Evolutionary conservation across 2,113 vertebrate species (phyloP), one percentile per base, ranked within the genome.

Genomic region (Ophiodon elongatus): DNA sequence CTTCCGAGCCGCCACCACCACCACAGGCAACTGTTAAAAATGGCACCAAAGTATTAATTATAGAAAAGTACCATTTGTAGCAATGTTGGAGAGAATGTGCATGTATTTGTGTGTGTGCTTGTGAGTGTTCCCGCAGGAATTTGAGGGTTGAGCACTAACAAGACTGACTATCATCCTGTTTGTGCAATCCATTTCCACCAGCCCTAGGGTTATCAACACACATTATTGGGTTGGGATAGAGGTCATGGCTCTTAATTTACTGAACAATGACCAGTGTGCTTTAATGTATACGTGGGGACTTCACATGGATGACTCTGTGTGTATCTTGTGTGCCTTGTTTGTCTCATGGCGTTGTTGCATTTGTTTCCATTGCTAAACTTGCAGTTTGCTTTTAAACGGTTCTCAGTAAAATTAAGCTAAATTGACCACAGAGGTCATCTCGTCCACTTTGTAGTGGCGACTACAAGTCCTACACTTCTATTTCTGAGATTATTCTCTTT

Each of bases 1-100:
- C 73, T 85, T 89, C 60, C 9, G 69, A 74, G 33, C 82, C 69
- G 25, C 73, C 80, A 76, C 89, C 85, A 80, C 67, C 82, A 73
- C 90, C 85, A 83, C 69, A 59, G 92, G 86, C 89, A 62, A 77
- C 74, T 83, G 67, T 80, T 84, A 73, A 78, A 90, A 90, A 50
- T 87, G 82, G 82, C 79, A 87, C 80, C 79, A 83, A 83, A 79
- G 84, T 84, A 87, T 91, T 79, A 80, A 92, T 88, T 93, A 84
- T 81, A 73, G 60, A 82, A 79, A 82, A 82, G 67, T 37, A 29
- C 57, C 27, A 39, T 85, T 84, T 62, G 65, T 57, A 37, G 59
- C 21, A 14, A 67, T 74, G 80, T 54, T 80, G 23, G 70, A 54
- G 62, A 57, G 8, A 43, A 21, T 72, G 33, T 72, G 45, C 7